A percentile compares a stretch with the other conserved stretches of the same genome.
These are phyloP conservation scores for Muscidifurax raptorellus DNA, from an alignment of 1,140 invertebrate species.

Conservation along the genomic window DNA sequence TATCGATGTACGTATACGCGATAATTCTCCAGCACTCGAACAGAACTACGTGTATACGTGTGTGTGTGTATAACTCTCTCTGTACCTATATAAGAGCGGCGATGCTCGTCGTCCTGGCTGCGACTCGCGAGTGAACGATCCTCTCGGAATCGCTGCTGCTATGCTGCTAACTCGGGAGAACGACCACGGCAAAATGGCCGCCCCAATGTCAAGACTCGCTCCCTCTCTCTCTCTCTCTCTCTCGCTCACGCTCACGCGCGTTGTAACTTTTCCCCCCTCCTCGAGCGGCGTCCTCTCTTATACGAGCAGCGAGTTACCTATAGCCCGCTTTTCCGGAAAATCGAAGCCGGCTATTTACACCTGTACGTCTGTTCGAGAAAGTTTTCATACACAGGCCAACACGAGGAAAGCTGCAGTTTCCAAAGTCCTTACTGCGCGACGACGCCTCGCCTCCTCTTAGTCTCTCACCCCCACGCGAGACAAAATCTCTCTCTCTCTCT, in stretches of 20 bases:
- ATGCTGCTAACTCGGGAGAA: conserved; percentile 67
- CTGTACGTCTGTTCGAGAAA: neutral
- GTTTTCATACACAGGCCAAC: too few relatives aligned
- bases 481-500: neutral
- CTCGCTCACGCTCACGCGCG: neutral
- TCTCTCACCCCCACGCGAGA: neutral
- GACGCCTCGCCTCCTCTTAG: neutral
- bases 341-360: neutral
- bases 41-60: neutral
- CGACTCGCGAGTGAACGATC: neutral
- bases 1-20: neutral
- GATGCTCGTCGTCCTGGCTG: conserved; percentile 1
- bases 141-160: conserved; percentile 43
- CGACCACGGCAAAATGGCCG: conserved; percentile 71
- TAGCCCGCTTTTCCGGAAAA: neutral
- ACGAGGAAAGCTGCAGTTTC: neutral
- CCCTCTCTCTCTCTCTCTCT: conserved; percentile 39
- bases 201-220: conserved; percentile 69
- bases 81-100: neutral
- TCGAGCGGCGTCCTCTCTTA: conserved; percentile 4
- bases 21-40: neutral
- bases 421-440: neutral
- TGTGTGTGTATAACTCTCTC: neutral
- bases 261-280: conserved; percentile 33
- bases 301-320: neutral